Conservation (phyloP, 2,888 invertebrate genomes). For the Perithous albicinctus region DNA sequence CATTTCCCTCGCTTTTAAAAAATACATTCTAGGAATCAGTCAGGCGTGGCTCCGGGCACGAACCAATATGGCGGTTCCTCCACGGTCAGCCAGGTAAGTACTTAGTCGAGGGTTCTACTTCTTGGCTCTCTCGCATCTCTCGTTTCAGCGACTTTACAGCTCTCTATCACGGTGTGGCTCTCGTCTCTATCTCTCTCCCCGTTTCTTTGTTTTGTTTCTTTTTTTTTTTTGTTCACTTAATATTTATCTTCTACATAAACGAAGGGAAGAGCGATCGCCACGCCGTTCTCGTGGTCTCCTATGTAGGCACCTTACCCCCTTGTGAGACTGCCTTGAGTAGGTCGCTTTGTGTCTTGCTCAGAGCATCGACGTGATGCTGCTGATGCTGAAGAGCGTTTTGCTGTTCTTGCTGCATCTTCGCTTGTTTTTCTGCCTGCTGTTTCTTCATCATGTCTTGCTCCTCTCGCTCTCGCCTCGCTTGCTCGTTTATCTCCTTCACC, state of each 20-base stretch:
- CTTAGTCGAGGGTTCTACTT: slow-evolving; percentile 79
- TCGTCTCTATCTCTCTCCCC: slow-evolving; percentile 36
- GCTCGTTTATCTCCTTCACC: slow-evolving; percentile 97
- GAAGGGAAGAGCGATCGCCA: slow-evolving; percentile 67
- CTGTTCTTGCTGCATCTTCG: slow-evolving; percentile 91
- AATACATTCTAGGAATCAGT: slow-evolving; percentile 84
- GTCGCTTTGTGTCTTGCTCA: slow-evolving; percentile 91
- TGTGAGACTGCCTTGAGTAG: slow-evolving; percentile 89
- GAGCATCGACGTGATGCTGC: slow-evolving; percentile 90
- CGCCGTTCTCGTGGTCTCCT: slow-evolving; percentile 84
- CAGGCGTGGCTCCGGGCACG: slow-evolving; percentile 74
- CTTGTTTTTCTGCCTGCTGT: slow-evolving; percentile 95
- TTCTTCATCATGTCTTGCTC: slow-evolving; percentile 96
- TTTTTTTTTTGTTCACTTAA: slow-evolving; percentile 37
- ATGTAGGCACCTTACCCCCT: slow-evolving; percentile 91
- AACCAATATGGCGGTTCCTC: slow-evolving; percentile 66
- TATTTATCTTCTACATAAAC: slow-evolving; percentile 63
- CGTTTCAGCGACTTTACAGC: slow-evolving; percentile 36
- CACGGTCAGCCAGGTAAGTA: slow-evolving; percentile 82
- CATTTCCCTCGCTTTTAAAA: slow-evolving; percentile 69
- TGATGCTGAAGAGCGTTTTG: slow-evolving; percentile 90
- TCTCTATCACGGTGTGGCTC: slow-evolving; percentile 61
- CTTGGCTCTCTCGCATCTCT: slow-evolving; percentile 58
- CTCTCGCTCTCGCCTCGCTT: slow-evolving; percentile 95
- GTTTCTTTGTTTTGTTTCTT: background rate